Conservation (phyloP, 2,113 vertebrate species). For the Dascyllus trimaculatus region DNA sequence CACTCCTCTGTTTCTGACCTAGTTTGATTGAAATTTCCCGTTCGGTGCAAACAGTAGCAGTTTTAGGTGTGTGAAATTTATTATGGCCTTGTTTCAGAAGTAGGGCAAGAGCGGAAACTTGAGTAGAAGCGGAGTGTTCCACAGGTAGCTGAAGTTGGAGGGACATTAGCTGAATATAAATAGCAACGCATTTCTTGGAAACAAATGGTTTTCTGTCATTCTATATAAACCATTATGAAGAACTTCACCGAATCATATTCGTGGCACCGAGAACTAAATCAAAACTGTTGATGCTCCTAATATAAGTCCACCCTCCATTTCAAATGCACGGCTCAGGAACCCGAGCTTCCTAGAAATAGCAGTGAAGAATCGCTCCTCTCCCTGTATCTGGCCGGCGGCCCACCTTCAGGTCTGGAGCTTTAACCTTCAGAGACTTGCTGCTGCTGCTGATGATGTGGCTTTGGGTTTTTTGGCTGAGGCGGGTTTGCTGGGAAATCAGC, state of each 20-base stretch:
- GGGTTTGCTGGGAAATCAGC: conserved; percentile 59
- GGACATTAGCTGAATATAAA: conserved; percentile 40
- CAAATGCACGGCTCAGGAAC: conserved; percentile 15
- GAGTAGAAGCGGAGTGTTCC: background rate
- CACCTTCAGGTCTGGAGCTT: conserved; percentile 60
- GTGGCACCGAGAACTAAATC: background rate
- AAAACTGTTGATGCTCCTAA: conserved; percentile 10
- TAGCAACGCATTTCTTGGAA: conserved; percentile 19
- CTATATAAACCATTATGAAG: conserved; percentile 27
- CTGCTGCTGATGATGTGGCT: conserved; percentile 66
- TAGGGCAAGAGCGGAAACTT: conserved; percentile 39
- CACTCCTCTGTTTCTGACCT: conserved; percentile 54
- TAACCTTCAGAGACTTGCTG: conserved; percentile 62
- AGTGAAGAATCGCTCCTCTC: conserved; percentile 39
- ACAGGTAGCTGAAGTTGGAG: conserved; percentile 16
- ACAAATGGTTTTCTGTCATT: conserved; percentile 31
- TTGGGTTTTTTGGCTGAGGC: conserved; percentile 52
- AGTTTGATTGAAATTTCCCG: conserved; percentile 60
- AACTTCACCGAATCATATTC: conserved; percentile 13
- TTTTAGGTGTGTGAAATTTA: conserved; percentile 43
- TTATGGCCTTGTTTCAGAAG: conserved; percentile 52
- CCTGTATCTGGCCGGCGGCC: conserved; percentile 46
- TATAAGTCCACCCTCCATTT: conserved; percentile 6
- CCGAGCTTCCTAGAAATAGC: conserved; percentile 36
- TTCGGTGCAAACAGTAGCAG: conserved; percentile 43